Evolutionary conservation across 2,888 invertebrate genomes (phyloP).

Genomic region (Campoplex capitator): DNA sequence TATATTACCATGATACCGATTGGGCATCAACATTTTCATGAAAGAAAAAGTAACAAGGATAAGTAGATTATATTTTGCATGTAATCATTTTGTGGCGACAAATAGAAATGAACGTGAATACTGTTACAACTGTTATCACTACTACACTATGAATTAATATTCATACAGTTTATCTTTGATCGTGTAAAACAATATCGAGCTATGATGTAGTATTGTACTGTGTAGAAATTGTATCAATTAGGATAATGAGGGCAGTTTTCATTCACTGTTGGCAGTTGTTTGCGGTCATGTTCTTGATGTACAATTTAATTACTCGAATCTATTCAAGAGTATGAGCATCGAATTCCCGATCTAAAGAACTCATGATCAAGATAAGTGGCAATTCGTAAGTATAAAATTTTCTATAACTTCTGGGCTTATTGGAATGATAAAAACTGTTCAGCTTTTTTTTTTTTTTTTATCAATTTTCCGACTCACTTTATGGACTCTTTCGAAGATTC

Average conservation of each 20-base stretch:
- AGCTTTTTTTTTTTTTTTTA: background rate
- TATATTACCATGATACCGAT: constrained; percentile 29
- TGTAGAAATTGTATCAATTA: background rate
- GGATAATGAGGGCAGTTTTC: background rate
- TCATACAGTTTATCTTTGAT: background rate
- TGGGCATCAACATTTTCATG: constrained; percentile 24
- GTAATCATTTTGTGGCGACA: background rate
- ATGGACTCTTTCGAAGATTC: background rate
- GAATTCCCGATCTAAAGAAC: background rate
- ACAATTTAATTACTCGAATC: no score
- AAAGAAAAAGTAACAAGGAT: background rate
- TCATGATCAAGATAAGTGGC: no score
- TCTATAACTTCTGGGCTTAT: background rate
- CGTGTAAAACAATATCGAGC: background rate
- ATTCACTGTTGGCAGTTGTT: background rate
- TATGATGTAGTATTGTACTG: background rate
- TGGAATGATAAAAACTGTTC: background rate
- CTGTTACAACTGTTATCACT: background rate
- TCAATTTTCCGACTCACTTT: background rate
- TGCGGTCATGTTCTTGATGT: no score
- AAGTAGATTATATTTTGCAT: background rate
- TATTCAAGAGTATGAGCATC: no score
- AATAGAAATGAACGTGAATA: background rate
- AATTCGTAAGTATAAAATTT: background rate
- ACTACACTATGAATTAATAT: background rate